phyloP scores from a whole-genome alignment of 2,113 vertebrate species.

The Sturnira hondurensis region DNA sequence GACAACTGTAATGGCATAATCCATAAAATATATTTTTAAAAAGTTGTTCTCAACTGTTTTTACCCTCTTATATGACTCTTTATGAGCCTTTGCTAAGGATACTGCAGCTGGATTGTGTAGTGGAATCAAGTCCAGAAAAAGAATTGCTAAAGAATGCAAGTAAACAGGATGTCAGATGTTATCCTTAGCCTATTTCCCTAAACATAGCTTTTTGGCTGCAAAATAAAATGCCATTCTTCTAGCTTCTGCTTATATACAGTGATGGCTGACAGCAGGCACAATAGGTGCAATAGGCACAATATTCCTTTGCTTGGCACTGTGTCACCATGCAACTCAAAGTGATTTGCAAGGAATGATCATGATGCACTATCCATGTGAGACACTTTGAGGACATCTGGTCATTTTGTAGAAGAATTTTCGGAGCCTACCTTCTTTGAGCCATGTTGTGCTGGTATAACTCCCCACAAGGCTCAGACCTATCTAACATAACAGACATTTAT shows the following conservation, averaged over 20 bases:
- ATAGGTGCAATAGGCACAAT: conserved; percentile 38
- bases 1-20: too few species aligned
- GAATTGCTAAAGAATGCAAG: conserved; percentile 73
- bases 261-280: conserved; percentile 62
- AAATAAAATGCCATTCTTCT: conserved; percentile 71
- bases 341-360: conserved; percentile 41
- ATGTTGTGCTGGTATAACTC: conserved; percentile 22
- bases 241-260: conserved; percentile 56
- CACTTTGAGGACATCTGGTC: background rate
- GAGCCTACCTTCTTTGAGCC: conserved; percentile 40
- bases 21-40: too few species aligned
- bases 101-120: conserved; percentile 62
- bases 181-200: conserved; percentile 74
- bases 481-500: conserved; percentile 64
- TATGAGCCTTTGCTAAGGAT: conserved; percentile 53
- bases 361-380: conserved; percentile 38
- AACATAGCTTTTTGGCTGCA: conserved; percentile 74
- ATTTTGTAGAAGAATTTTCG: conserved; percentile 38
- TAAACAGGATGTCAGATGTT: conserved; percentile 79
- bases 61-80: background rate
- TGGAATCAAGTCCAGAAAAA: conserved; percentile 71
- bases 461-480: conserved; percentile 14
- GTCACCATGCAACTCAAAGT: conserved; percentile 27
- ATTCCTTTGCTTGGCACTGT: conserved; percentile 39
- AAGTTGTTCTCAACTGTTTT: conserved; percentile 38